Percentiles rank a stretch among this genome's conserved stretches.
Evolutionary conservation across 2,113 vertebrate genomes (phyloP).

Genomic region (Sprattus sprattus): DNA sequence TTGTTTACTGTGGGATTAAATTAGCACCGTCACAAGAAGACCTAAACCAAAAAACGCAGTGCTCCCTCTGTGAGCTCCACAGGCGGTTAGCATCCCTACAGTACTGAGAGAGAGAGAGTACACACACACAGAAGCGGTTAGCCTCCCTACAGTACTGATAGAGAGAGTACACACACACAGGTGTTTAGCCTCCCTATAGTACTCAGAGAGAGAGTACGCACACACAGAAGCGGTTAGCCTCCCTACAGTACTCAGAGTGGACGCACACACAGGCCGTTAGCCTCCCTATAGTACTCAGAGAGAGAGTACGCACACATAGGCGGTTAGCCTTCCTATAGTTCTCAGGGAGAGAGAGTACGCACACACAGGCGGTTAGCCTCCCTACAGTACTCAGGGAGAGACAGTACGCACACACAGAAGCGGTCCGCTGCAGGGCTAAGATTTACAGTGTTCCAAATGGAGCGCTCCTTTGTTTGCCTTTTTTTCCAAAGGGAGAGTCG

Average conservation of each 20-base stretch:
- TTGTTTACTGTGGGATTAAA: not conserved
- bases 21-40: not conserved
- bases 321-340: no score
- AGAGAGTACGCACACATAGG: no score
- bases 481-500: not conserved
- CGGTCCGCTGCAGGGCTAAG: not conserved
- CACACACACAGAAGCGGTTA: not conserved
- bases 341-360: no score
- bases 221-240: not conserved
- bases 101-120: not conserved
- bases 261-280: not conserved
- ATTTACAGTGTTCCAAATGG: constrained; percentile 15
- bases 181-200: not conserved
- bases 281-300: no score
- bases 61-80: not conserved
- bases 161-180: no score
- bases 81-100: not conserved
- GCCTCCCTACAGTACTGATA: no score
- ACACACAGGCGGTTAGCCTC: no score
- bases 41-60: not conserved
- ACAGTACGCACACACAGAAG: not conserved
- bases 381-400: not conserved
- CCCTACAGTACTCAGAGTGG: no score
- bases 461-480: constrained; percentile 3
- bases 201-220: not conserved